These are phyloP conservation scores for Habroteleia sp. DNA, from an alignment of 2,888 invertebrate genomes.

Conservation along the genomic window DNA sequence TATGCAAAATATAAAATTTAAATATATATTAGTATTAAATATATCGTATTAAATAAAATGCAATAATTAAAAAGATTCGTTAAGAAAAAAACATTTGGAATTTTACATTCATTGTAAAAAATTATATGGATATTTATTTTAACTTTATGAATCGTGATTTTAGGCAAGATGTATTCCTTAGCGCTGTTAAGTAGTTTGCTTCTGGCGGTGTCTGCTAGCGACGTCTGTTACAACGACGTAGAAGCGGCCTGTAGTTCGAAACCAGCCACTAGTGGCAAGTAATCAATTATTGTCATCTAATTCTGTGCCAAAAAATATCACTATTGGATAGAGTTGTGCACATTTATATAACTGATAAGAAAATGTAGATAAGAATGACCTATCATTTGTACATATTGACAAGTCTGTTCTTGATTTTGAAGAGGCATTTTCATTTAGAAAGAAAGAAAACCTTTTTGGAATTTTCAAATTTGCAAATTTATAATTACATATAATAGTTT, in stretches of 20 bases:
- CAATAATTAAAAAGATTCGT: no score
- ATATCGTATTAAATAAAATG: no score
- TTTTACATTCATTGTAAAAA: constrained; percentile 71
- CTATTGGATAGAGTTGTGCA: not conserved
- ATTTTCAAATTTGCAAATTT: no score
- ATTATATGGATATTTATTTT: constrained; percentile 24
- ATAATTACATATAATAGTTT: no score
- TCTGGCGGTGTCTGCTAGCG: constrained; percentile 82
- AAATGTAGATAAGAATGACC: constrained; percentile 23
- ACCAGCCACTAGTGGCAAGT: constrained; percentile 68
- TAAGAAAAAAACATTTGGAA: not conserved
- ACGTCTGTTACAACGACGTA: constrained; percentile 85
- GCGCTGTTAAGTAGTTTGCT: constrained; percentile 82
- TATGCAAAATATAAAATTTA: no score
- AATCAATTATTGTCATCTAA: constrained; percentile 1
- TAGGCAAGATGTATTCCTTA: constrained; percentile 85
- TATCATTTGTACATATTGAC: constrained; percentile 23
- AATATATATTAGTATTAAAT: no score
- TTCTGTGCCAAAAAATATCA: no score
- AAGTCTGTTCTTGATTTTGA: no score
- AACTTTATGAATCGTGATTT: no score
- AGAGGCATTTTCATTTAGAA: no score
- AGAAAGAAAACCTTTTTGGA: no score
- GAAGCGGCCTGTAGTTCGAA: constrained; percentile 83
- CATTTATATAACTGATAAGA: not conserved